Evolutionary conservation across 2,888 invertebrate species (phyloP).

Genomic region (Drosophila mimetica): DNA sequence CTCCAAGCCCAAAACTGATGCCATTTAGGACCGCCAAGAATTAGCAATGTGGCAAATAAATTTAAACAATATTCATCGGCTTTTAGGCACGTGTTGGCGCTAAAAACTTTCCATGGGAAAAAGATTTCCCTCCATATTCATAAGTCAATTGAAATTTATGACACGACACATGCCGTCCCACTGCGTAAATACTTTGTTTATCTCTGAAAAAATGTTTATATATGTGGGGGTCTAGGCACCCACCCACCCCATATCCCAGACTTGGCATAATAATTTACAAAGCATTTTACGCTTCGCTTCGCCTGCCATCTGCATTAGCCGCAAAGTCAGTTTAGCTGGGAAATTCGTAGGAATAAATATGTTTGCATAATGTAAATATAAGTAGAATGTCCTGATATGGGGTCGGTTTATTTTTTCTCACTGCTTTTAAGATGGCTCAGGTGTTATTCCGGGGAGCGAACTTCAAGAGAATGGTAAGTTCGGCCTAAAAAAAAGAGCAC

Average conservation of each 20-base stretch:
- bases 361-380: slow-evolving; percentile 58
- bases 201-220: slow-evolving; percentile 54
- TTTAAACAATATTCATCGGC: slow-evolving; percentile 28
- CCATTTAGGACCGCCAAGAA: neutral
- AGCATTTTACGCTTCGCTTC: slow-evolving; percentile 75
- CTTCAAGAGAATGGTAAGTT: neutral
- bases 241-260: slow-evolving; percentile 18
- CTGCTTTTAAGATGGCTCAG: slow-evolving; percentile 14
- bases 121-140: slow-evolving; percentile 29
- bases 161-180: slow-evolving; percentile 41
- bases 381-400: slow-evolving; percentile 48
- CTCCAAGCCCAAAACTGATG: too few species aligned
- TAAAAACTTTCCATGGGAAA: slow-evolving; percentile 29
- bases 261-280: slow-evolving; percentile 71
- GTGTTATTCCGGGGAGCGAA: slow-evolving; percentile 6
- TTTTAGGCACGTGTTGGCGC: slow-evolving; percentile 40
- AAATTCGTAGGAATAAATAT: slow-evolving; percentile 34
- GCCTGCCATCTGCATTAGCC: slow-evolving; percentile 74
- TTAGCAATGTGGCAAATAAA: slow-evolving; percentile 9
- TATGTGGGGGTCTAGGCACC: slow-evolving; percentile 31
- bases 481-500: neutral
- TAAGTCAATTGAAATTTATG: slow-evolving; percentile 77
- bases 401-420: slow-evolving; percentile 1
- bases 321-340: slow-evolving; percentile 62
- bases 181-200: slow-evolving; percentile 45